A percentile compares a stretch with the other conserved stretches of the same genome.
These are phyloP conservation scores for Gibbula magus DNA, from an alignment of 2,888 invertebrate genomes.

Conservation along the genomic window DNA sequence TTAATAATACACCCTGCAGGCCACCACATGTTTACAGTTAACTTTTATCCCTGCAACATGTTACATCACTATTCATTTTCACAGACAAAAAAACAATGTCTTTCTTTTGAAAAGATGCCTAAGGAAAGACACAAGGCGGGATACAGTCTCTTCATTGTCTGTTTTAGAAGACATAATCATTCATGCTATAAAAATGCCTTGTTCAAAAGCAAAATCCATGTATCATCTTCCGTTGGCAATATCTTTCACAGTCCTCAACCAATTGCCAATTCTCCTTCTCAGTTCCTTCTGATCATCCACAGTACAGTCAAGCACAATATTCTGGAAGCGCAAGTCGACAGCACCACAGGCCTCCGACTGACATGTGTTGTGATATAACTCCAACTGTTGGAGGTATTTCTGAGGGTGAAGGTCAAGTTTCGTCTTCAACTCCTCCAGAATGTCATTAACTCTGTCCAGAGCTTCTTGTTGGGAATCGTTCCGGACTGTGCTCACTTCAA, in stretches of 20 bases:
- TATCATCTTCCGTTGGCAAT: neutral
- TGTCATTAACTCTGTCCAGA: constrained; percentile 64
- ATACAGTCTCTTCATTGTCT: no score
- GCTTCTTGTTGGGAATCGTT: constrained; percentile 73
- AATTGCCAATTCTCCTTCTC: constrained; percentile 46
- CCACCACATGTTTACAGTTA: no score
- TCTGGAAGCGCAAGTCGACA: constrained; percentile 74
- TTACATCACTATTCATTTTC: no score
- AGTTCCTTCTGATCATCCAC: constrained; percentile 76
- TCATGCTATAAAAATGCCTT: no score
- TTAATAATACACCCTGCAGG: no score
- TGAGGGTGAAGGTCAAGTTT: constrained; percentile 56
- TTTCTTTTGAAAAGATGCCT: no score
- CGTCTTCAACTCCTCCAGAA: constrained; percentile 66
- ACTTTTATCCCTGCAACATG: no score
- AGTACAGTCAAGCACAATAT: constrained; percentile 73
- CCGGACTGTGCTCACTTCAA: constrained; percentile 71
- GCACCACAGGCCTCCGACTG: constrained; percentile 71
- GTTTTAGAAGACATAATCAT: no score
- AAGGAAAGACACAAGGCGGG: no score
- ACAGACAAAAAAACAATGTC: no score
- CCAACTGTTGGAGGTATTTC: constrained; percentile 53
- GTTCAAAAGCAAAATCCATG: no score
- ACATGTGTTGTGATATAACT: constrained; percentile 74
- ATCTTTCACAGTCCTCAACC: neutral